Conservation (phyloP, 2,113 vertebrate species). For the Coryphaenoides rupestris region DNA sequence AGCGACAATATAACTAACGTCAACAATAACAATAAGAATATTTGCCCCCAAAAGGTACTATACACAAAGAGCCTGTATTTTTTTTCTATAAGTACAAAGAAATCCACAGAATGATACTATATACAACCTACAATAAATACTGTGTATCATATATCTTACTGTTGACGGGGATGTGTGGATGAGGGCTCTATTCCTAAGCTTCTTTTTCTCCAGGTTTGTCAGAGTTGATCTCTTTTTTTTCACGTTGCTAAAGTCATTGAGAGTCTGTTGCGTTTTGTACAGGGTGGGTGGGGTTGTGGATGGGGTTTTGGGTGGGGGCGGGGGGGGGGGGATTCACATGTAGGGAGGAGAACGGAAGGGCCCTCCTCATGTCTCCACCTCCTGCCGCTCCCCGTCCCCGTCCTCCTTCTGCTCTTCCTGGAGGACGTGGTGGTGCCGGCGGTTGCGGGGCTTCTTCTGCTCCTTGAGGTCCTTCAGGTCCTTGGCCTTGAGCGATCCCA, state of each 20-base stretch:
- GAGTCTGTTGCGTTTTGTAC: slow-evolving; percentile 59
- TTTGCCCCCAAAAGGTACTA: slow-evolving; percentile 73
- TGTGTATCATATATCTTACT: slow-evolving; percentile 74
- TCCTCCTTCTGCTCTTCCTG: slow-evolving; percentile 65
- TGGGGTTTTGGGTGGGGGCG: slow-evolving; percentile 12
- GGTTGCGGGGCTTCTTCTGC: slow-evolving; percentile 94
- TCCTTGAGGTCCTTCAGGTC: slow-evolving; percentile 89
- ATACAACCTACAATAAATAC: slow-evolving; percentile 95
- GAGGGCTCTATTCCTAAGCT: slow-evolving; percentile 45
- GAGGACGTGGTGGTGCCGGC: slow-evolving; percentile 84
- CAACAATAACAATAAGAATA: slow-evolving; percentile 70
- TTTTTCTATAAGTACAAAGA: slow-evolving; percentile 74
- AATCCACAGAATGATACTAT: slow-evolving; percentile 80
- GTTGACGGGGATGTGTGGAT: slow-evolving; percentile 54
- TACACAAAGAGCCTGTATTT: slow-evolving; percentile 75
- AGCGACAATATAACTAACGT: slow-evolving; percentile 72
- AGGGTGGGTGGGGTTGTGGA: slow-evolving; percentile 6
- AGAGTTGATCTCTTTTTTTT: slow-evolving; percentile 42
- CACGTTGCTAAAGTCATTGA: slow-evolving; percentile 44
- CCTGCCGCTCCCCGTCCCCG: slow-evolving; percentile 61
- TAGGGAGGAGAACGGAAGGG: slow-evolving; percentile 11
- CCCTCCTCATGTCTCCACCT: slow-evolving; percentile 82
- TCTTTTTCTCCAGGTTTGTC: slow-evolving; percentile 42
- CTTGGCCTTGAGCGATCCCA: slow-evolving; percentile 76
- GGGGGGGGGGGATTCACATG: slow-evolving; percentile 27